Conservation (phyloP, 1,140 invertebrate genomes). For the Hormaphis cornu region DNA sequence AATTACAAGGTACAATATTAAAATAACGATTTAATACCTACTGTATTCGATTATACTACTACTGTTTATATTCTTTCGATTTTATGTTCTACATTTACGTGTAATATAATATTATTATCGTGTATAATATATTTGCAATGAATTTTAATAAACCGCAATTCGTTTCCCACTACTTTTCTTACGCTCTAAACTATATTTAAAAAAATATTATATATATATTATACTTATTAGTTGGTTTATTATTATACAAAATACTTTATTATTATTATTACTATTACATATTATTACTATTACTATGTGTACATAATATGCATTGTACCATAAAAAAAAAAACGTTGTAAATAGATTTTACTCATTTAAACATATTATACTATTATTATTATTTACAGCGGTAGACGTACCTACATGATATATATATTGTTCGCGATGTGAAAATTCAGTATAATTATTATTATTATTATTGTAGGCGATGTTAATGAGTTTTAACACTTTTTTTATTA, state of each 20-base stretch:
- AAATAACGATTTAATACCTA: background rate
- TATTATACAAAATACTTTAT: too few relatives aligned
- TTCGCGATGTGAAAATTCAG: slow-evolving; percentile 27
- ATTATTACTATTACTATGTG: slow-evolving; percentile 17
- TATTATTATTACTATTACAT: slow-evolving; percentile 20
- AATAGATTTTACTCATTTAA: slow-evolving; percentile 29
- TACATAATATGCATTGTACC: slow-evolving; percentile 27
- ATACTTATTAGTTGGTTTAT: slow-evolving; percentile 27
- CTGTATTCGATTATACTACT: background rate
- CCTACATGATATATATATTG: slow-evolving; percentile 25
- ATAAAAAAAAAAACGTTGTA: slow-evolving; percentile 25
- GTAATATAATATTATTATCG: background rate
- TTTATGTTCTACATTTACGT: slow-evolving; percentile 17
- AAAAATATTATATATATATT: slow-evolving; percentile 17
- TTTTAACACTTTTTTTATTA: slow-evolving; percentile 21
- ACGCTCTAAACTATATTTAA: slow-evolving; percentile 13
- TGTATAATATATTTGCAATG: too few relatives aligned
- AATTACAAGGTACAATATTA: slow-evolving; percentile 21
- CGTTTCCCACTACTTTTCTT: background rate
- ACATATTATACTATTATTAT: slow-evolving; percentile 25
- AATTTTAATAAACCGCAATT: too few relatives aligned
- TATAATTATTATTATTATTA: too few relatives aligned
- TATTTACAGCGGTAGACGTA: slow-evolving; percentile 27
- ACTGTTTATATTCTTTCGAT: slow-evolving; percentile 10
- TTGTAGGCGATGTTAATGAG: slow-evolving; percentile 28